Evolutionary conservation across 2,888 invertebrate species (phyloP).

Genomic region (Trichogramma evanescens): DNA sequence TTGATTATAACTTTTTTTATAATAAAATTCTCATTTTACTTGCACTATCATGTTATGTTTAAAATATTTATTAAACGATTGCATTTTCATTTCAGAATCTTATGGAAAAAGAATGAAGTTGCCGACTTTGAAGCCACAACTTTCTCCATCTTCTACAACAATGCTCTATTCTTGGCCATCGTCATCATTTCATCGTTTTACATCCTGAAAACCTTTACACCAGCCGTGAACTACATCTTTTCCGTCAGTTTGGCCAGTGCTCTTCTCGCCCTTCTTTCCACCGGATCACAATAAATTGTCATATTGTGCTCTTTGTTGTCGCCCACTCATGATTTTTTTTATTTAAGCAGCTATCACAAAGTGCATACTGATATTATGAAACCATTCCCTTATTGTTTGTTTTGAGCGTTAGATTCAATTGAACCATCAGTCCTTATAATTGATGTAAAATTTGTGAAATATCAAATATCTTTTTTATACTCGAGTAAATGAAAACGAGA

Average conservation of each 20-base stretch:
- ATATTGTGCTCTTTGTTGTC: constrained; percentile 3
- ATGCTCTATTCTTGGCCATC: constrained; percentile 87
- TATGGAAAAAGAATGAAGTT: constrained; percentile 99
- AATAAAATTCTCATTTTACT: neutral
- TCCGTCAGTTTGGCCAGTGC: constrained; percentile 87
- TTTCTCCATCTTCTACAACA: constrained; percentile 98
- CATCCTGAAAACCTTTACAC: constrained; percentile 78
- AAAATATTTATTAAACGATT: neutral
- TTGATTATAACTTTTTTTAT: no score
- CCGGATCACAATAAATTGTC: constrained; percentile 65
- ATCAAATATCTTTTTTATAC: no score
- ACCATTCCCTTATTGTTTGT: no score
- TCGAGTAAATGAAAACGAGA: no score
- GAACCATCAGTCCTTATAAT: no score
- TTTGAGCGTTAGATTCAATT: no score
- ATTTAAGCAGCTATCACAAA: no score
- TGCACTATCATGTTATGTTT: neutral
- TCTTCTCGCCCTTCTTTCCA: constrained; percentile 89
- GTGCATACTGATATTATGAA: no score
- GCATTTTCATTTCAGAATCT: constrained; percentile 59
- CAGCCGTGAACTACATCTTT: constrained; percentile 88
- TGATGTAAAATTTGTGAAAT: no score
- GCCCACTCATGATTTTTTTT: neutral
- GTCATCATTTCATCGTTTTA: constrained; percentile 93
- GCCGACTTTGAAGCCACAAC: constrained; percentile 99